phyloP scores from a whole-genome alignment of 2,113 vertebrate species.

The Plotosus lineatus region DNA sequence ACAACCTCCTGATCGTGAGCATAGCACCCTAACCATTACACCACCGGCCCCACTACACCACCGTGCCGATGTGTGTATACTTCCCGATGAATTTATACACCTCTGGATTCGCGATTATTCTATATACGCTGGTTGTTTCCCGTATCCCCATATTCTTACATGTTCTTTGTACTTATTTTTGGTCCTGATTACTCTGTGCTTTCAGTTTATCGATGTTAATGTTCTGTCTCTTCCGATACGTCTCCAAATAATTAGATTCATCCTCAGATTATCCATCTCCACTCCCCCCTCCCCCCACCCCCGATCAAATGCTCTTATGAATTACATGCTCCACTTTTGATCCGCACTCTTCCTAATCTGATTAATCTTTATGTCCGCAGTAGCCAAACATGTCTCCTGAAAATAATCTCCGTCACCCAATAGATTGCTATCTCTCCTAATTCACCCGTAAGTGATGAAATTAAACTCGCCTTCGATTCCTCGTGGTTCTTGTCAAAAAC shows the following conservation, averaged over 20 bases:
- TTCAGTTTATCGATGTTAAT: background rate
- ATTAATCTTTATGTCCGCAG: background rate
- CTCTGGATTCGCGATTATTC: too few species aligned
- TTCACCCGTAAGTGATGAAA: background rate
- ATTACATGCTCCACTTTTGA: background rate
- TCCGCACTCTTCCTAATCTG: background rate
- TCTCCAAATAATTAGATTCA: background rate
- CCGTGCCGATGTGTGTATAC: too few species aligned
- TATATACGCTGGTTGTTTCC: too few species aligned
- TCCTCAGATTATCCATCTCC: background rate
- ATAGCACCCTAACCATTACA: too few species aligned
- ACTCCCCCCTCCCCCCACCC: background rate
- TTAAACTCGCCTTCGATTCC: constrained; percentile 11
- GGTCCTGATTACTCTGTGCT: background rate
- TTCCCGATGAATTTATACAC: too few species aligned
- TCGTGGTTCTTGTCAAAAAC: background rate
- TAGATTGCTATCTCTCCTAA: background rate
- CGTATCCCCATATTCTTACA: background rate
- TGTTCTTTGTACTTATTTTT: background rate
- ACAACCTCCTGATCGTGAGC: too few species aligned
- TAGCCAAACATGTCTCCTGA: background rate
- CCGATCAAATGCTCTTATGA: background rate
- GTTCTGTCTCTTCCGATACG: background rate
- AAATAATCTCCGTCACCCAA: background rate
- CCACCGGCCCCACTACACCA: too few species aligned